Base-by-base conservation (phyloP, 1,140 invertebrate species). In the Venturia canescens region DNA sequence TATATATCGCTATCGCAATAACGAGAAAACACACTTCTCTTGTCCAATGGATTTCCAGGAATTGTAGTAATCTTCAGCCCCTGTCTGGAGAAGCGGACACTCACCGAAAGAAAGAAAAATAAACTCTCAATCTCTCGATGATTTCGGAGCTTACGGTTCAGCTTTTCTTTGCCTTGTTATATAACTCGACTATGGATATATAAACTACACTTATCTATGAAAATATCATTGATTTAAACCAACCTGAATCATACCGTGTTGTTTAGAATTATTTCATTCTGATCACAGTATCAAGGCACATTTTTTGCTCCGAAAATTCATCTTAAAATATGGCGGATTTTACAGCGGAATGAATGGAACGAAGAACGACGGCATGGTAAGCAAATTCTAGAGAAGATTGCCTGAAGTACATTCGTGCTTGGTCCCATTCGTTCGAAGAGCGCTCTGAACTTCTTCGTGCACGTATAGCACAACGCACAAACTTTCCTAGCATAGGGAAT, bases 391-490 rank as follows among this genome's bases (percentile, higher is more conserved):
- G 23, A 38, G 53, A 66, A 63, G 57, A 44, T 78, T 78, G 27
- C 57, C 18, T 21, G 29, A 44, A 78, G 13, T 50, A 50, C 44
- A 34, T 63, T 26, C 27, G 72, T 7, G 81, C 79, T 79, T 76
- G 85, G 83, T 86, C 82, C 80, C 76, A 86, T 85, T 81, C 79
- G 81, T 26, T 85, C 71, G 77, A 79, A 77, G 71, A 81, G 82
- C 83, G 83, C 77, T 76, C 53, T 76, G 50, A n/a, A 21, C 48
- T 34, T 0, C 23, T 57, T 13, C 18, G 31, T 16, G 15, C 31
- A 50, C n/a, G 38, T 60, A 76, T 60, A 76, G n/a, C 34, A 34
- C 18, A 21, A 5, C 15, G 53, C 27, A 63, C 60, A 63, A 13
- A 6, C 38, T 44, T 3, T 13, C 38, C 1, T 3, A 11, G 38